A percentile compares a stretch with the other conserved stretches of the same genome.
Conservation (phyloP, 2,797 vertebrate species). For the Pangasius mekongensis region DNA sequence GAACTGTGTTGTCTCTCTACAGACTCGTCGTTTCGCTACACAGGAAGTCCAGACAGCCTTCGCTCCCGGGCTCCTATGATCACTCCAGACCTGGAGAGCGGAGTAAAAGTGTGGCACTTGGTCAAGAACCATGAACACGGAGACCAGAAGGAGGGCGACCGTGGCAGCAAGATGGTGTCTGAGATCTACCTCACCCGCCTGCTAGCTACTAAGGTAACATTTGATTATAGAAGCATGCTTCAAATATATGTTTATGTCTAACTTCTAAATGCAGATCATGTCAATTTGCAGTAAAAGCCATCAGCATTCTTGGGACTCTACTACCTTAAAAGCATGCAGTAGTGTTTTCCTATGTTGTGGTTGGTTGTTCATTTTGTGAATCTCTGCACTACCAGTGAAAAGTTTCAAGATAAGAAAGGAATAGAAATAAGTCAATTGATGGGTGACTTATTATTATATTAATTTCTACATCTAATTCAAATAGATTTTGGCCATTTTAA, state of each 20-base stretch:
- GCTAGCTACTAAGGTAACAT: conserved; percentile 69
- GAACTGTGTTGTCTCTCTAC: conserved; percentile 19
- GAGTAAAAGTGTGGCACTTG: conserved; percentile 97
- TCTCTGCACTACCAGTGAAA: neutral
- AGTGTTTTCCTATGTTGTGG: neutral
- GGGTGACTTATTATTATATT: neutral
- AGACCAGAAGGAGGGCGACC: conserved; percentile 97
- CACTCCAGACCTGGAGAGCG: conserved; percentile 95
- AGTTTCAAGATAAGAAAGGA: neutral
- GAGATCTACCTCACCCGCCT: conserved; percentile 98
- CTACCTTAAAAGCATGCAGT: neutral
- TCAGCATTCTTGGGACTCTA: neutral
- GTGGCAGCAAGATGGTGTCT: conserved; percentile 98
- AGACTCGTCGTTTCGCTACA: conserved; percentile 98
- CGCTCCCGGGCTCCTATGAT: conserved; percentile 97
- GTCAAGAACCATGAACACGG: conserved; percentile 98
- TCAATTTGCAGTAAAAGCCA: neutral
- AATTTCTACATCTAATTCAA: neutral
- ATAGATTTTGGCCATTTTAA: neutral
- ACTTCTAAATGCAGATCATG: neutral
- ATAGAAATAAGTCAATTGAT: neutral
- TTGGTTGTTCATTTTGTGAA: neutral
- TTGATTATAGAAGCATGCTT: neutral
- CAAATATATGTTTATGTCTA: neutral
- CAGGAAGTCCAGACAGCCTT: conserved; percentile 95